These are phyloP conservation scores for Acanthopleura granulata DNA, from an alignment of 2,888 invertebrate genomes.

Conservation along the genomic window DNA sequence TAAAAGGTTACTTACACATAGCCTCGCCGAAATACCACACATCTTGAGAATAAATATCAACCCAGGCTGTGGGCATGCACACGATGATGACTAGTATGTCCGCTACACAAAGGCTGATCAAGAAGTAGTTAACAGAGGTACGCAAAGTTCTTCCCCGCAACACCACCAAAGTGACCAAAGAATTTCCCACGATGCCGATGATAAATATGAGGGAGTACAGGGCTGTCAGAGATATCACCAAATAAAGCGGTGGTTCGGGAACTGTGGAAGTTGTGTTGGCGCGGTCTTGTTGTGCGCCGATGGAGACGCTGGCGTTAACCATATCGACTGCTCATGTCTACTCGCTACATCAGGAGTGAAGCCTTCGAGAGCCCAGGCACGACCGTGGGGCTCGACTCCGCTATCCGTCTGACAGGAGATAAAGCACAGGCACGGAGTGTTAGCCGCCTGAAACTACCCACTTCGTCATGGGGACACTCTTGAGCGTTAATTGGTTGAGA, in stretches of 20 bases:
- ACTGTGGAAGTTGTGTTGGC: background rate
- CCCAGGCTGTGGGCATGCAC: constrained; percentile 46
- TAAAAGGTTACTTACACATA: constrained; percentile 44
- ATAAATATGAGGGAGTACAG: constrained; percentile 43
- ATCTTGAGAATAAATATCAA: constrained; percentile 42
- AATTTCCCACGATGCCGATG: constrained; percentile 42
- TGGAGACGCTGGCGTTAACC: no score
- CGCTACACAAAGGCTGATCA: constrained; percentile 45
- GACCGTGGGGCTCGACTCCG: no score
- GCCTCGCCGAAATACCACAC: constrained; percentile 46
- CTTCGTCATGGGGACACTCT: no score
- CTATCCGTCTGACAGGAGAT: no score
- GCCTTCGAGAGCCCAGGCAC: no score
- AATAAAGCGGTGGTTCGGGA: constrained; percentile 39
- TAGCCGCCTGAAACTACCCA: no score
- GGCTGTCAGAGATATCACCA: constrained; percentile 35
- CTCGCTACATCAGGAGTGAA: no score
- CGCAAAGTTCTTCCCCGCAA: constrained; percentile 35
- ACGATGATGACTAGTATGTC: constrained; percentile 44
- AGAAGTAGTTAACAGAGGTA: constrained; percentile 39
- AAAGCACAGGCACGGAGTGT: no score
- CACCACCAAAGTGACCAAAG: constrained; percentile 38
- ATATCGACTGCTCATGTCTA: no score
- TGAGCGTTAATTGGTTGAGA: no score
- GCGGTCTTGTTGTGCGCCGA: background rate